Evolutionary conservation across 2,113 vertebrate genomes (phyloP).

Genomic region (Perca fluviatilis): DNA sequence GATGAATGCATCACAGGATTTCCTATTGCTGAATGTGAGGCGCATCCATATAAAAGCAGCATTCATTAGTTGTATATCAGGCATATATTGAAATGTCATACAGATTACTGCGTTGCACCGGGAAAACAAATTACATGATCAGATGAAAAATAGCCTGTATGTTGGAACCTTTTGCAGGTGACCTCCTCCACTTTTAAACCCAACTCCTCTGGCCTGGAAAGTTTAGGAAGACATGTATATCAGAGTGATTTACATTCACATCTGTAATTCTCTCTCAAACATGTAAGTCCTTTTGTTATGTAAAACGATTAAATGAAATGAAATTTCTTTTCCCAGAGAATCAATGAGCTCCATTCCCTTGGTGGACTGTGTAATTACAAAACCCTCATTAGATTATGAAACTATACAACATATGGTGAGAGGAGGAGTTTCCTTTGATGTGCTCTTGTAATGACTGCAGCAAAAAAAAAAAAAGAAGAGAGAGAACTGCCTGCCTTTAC

Average conservation of each 20-base stretch:
- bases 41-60: constrained; percentile 14
- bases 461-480: not conserved
- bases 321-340: constrained; percentile 75
- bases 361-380: constrained; percentile 77
- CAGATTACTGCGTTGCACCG: not conserved
- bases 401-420: constrained; percentile 71
- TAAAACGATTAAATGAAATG: constrained; percentile 66
- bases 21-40: constrained; percentile 3
- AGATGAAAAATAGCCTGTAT: constrained; percentile 8
- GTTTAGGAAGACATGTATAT: constrained; percentile 14
- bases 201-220: not conserved
- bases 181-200: not conserved
- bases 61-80: constrained; percentile 42
- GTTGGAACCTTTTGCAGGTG: not conserved
- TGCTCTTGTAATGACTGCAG: constrained; percentile 70
- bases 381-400: constrained; percentile 80
- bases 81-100: constrained; percentile 35
- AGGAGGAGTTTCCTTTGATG: constrained; percentile 71
- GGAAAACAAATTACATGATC: constrained; percentile 39
- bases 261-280: constrained; percentile 21
- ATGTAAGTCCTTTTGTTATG: constrained; percentile 61
- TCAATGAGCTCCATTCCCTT: constrained; percentile 66
- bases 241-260: constrained; percentile 15
- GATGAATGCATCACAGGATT: constrained; percentile 42
- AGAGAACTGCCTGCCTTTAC: constrained; percentile 40